Percentiles rank a stretch among this genome's conserved stretches.
phyloP scores from a whole-genome alignment of 2,888 invertebrate genomes.

The Phymatocera aterrima region DNA sequence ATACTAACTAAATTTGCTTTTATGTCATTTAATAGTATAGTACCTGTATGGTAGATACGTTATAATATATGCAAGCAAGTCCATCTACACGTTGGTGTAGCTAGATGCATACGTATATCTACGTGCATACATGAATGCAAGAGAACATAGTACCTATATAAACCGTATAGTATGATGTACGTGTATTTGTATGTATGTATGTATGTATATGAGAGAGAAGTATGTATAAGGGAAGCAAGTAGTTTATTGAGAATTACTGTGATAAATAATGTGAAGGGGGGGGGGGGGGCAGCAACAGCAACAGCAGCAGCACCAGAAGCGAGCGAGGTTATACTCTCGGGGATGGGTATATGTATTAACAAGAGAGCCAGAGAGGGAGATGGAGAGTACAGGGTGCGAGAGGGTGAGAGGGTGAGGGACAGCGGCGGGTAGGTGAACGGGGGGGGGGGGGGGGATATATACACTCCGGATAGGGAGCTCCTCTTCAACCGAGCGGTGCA shows the following conservation, averaged over 20 bases:
- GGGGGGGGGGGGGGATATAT: conserved; percentile 28
- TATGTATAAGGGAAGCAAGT: conserved; percentile 62
- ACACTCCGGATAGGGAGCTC: conserved; percentile 25
- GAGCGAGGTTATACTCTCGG: conserved; percentile 51
- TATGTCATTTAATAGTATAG: too few relatives aligned
- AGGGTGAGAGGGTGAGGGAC: conserved; percentile 44
- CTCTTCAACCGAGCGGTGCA: not conserved
- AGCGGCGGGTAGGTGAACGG: conserved; percentile 38
- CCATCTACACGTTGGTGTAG: too few relatives aligned
- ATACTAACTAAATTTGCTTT: too few relatives aligned
- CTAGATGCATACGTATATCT: too few relatives aligned
- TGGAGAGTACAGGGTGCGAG: conserved; percentile 45
- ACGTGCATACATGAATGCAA: too few relatives aligned
- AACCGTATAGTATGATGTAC: not conserved
- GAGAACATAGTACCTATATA: not conserved
- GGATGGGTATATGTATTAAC: conserved; percentile 26
- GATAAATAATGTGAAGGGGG: conserved; percentile 67
- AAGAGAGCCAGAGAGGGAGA: conserved; percentile 30
- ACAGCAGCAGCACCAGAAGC: conserved; percentile 53
- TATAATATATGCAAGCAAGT: too few relatives aligned
- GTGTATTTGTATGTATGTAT: not conserved
- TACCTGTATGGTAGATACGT: too few relatives aligned
- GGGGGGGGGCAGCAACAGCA: too few relatives aligned
- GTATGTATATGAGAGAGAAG: conserved; percentile 49
- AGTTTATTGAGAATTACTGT: conserved; percentile 69